Evolutionary conservation across 1,140 invertebrate genomes (phyloP).

Genomic region (Pantala flavescens): DNA sequence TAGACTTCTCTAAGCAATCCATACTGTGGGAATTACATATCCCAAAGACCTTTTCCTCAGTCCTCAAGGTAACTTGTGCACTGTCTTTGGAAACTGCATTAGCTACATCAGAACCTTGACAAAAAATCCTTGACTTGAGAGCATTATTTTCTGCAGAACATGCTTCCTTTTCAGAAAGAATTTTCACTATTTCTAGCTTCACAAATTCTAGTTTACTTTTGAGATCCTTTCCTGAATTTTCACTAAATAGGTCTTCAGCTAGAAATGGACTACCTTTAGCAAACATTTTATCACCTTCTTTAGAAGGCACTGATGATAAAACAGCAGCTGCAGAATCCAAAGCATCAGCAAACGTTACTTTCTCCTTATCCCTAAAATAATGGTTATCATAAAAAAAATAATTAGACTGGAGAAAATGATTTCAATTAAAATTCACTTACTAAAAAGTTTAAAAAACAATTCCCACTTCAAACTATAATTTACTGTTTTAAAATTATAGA

Average conservation of each 20-base stretch:
- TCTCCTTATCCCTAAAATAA: no score
- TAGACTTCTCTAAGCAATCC: constrained; percentile 17
- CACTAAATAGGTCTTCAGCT: neutral
- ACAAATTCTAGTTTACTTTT: constrained; percentile 26
- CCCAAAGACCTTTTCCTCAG: constrained; percentile 11
- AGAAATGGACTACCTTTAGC: neutral
- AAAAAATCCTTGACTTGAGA: constrained; percentile 24
- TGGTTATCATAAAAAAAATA: no score
- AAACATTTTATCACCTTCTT: neutral
- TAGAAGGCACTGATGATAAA: constrained; percentile 16
- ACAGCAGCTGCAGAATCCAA: constrained; percentile 13
- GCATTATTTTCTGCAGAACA: constrained; percentile 28
- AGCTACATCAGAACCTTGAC: constrained; percentile 15
- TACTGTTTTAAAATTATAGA: no score
- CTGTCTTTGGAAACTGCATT: constrained; percentile 11
- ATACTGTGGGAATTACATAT: neutral
- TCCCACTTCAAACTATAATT: no score
- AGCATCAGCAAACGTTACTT: neutral
- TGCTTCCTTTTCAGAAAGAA: constrained; percentile 29
- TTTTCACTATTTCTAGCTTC: constrained; percentile 28
- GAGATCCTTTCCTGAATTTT: constrained; percentile 26
- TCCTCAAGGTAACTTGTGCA: constrained; percentile 14
- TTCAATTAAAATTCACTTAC: no score
- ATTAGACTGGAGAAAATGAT: no score
- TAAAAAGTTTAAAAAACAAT: no score